Evolutionary conservation across 2,113 vertebrate genomes (phyloP).

Genomic region (Lamprotornis superbus): DNA sequence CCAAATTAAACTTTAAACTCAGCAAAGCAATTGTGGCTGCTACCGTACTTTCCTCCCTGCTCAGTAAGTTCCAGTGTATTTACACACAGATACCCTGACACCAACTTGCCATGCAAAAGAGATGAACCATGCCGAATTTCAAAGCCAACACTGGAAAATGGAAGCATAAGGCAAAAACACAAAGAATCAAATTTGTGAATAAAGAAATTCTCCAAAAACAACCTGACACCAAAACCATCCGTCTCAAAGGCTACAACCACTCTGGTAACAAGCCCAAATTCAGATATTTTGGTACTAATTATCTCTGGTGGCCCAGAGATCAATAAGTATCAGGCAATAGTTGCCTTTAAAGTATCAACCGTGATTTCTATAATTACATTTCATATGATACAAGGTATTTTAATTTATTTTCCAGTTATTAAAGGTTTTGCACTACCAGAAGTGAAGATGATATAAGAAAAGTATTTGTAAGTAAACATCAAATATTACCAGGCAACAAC

Average conservation of each 20-base stretch:
- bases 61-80: neutral
- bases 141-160: neutral
- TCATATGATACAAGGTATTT: neutral
- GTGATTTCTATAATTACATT: neutral
- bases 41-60: neutral
- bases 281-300: neutral
- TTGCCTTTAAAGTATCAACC: neutral
- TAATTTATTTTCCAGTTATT: neutral
- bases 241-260: neutral
- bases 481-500: slow-evolving; percentile 40
- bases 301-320: neutral
- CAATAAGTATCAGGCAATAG: neutral
- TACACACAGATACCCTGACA: neutral
- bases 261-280: neutral
- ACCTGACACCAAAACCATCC: neutral
- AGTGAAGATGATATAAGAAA: neutral
- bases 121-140: neutral
- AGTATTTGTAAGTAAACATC: slow-evolving; percentile 24
- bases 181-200: neutral
- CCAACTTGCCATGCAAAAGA: neutral
- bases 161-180: neutral
- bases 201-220: neutral
- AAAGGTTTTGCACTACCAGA: neutral
- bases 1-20: neutral
- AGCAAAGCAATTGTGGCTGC: neutral